These are phyloP conservation scores for Petrolisthes manimaculis DNA, from an alignment of 2,888 invertebrate genomes.

Conservation along the genomic window DNA sequence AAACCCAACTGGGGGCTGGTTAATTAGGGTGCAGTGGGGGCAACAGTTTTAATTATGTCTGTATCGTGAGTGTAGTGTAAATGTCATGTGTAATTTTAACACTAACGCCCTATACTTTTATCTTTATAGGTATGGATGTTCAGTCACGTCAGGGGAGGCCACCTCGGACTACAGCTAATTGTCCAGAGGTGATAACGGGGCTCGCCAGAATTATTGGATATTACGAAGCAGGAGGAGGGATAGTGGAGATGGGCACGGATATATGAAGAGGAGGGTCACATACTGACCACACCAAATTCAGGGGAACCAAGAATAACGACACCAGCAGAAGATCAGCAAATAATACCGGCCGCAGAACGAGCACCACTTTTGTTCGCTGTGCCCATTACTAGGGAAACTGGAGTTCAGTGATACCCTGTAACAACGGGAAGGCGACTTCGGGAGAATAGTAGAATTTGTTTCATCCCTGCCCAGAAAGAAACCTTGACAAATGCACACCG, in stretches of 20 bases:
- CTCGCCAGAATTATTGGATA: not conserved
- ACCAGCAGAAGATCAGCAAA: not conserved
- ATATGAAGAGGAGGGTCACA: not conserved
- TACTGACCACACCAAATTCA: not conserved
- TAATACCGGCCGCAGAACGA: not conserved
- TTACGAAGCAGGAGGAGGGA: not conserved
- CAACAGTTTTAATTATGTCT: not conserved
- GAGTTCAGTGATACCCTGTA: conserved; percentile 3
- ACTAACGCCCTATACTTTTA: not conserved
- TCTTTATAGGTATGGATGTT: not conserved
- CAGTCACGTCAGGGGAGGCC: not conserved
- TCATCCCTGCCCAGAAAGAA: not conserved
- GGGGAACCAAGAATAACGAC: not conserved
- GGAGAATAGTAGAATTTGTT: not conserved
- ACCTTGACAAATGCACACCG: not conserved
- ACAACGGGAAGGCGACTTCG: not conserved
- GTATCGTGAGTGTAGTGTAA: conserved; percentile 3
- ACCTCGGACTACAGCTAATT: not conserved
- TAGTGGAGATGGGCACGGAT: not conserved
- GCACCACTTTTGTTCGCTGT: not conserved
- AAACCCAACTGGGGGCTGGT: not conserved
- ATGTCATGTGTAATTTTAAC: not conserved
- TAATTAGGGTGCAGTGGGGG: conserved; percentile 1
- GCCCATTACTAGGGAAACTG: conserved; percentile 3
- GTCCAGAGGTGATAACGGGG: not conserved